Conservation (phyloP, 2,797 vertebrate species). For the Xenopus petersii region DNA sequence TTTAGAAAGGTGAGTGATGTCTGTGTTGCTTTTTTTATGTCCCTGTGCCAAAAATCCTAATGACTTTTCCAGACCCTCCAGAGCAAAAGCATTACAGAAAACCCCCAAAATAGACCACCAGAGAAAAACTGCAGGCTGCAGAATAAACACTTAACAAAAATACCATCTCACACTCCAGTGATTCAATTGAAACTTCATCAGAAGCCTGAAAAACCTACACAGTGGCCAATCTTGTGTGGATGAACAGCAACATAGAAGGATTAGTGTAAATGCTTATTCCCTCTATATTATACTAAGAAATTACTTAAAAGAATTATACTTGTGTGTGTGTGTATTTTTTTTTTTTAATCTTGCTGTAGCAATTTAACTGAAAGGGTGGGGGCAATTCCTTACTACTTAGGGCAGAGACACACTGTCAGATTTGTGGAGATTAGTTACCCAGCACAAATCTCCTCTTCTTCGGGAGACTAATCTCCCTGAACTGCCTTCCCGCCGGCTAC, state of each 20-base stretch:
- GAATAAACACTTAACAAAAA: conserved; percentile 24
- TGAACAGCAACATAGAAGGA: not conserved
- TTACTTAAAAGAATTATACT: not conserved
- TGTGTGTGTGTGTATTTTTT: not conserved
- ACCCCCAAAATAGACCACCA: conserved; percentile 28
- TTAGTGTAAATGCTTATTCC: not conserved
- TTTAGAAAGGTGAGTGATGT: conserved; percentile 96
- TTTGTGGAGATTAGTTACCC: too few species aligned
- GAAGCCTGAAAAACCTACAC: not conserved
- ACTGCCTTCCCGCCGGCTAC: too few species aligned
- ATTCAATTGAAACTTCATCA: conserved; percentile 19
- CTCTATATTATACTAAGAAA: not conserved
- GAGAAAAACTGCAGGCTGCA: conserved; percentile 22
- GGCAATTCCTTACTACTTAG: not conserved
- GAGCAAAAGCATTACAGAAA: conserved; percentile 47
- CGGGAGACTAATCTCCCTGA: too few species aligned
- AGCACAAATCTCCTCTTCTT: too few species aligned
- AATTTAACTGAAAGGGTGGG: not conserved
- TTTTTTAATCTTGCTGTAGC: too few species aligned
- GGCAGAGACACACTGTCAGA: too few species aligned
- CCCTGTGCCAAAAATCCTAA: conserved; percentile 78
- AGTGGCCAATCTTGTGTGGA: not conserved
- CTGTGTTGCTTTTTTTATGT: conserved; percentile 80
- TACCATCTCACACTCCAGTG: conserved; percentile 7
- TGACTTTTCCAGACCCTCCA: conserved; percentile 82